Evolutionary conservation across 2,797 vertebrate genomes (phyloP), one percentile per base, ranked within the genome.

Genomic region (Tauraco hartlaubi): DNA sequence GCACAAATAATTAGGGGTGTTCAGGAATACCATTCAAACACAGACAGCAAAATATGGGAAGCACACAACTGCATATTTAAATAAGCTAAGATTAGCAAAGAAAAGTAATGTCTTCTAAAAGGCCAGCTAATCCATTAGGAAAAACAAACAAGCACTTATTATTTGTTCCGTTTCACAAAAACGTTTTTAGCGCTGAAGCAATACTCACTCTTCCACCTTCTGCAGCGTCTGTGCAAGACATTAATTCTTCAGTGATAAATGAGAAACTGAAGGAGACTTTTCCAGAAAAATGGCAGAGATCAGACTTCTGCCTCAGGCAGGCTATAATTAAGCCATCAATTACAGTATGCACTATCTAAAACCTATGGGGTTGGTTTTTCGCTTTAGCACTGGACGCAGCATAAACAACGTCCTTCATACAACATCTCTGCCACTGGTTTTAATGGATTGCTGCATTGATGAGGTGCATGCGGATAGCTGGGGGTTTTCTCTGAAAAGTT

Each of bases 1-100:
- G 74, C 64, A 82, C 33, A 91, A 77, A 68, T 43, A 28, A 71
- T 89, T 91, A 90, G 72, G 31, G 71, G 72, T 54, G 72, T 51
- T 85, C 56, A 78, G 88, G 83, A 96, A 91, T 9, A 39, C 39
- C 9, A 20, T 56, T 94, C 93, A 87, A 69, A 87, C 48, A 76
- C 48, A 76, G 1, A 2, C 44, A 56, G 41, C 15, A 12, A 61
- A 83, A 85, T 26, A 83, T 6, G 78, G 89, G 84, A 67, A 39
- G 35, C 68, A 31, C 33, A 11, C 39, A n/a, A 76, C 33, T n/a
- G 56, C 49, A 22, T 63, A 64, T 77, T 87, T 78, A 91, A 85
- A 68, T 74, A 18, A 80, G 33, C 16, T 28, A 52, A 25, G 39
- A 43, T 59, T 49, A 79, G 56, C 16, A 67, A 76, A 61, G 58